Conservation (phyloP, 2,797 vertebrate species). For the Cyclura pinguis region DNA sequence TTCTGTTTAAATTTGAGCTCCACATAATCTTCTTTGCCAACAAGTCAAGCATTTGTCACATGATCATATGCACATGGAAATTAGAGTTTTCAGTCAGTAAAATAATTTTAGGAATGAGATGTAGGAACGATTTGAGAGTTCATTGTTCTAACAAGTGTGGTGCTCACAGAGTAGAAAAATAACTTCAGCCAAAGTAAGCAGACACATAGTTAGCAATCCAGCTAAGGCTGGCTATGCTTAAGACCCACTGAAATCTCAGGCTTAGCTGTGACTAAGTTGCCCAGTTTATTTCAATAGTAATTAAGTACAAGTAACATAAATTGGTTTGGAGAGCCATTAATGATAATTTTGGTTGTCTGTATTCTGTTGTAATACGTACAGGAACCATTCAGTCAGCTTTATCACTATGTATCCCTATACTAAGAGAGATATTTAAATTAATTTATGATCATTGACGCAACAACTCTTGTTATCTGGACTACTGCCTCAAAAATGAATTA, state of each 20-base stretch:
- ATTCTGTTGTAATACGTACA: background rate
- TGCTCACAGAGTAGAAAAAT: background rate
- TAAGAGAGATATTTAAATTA: conserved; percentile 19
- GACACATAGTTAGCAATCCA: background rate
- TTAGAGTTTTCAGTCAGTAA: background rate
- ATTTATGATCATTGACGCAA: conserved; percentile 60
- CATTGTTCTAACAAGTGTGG: background rate
- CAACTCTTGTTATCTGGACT: conserved; percentile 45
- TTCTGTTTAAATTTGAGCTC: background rate
- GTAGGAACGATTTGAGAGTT: background rate
- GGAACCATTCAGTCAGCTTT: conserved; percentile 7
- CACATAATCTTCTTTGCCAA: background rate
- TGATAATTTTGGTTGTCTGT: conserved; percentile 16
- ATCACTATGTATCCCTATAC: conserved; percentile 6
- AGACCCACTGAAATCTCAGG: background rate
- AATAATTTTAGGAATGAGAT: background rate
- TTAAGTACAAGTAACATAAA: conserved; percentile 13
- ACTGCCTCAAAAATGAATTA: conserved; percentile 50
- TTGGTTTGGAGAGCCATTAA: background rate
- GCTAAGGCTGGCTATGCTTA: background rate
- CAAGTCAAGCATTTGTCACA: background rate
- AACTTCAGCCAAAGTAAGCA: background rate
- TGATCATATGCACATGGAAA: background rate
- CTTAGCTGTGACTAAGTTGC: background rate
- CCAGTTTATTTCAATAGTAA: background rate